Evolutionary conservation across 2,797 vertebrate species (phyloP).

Genomic region (Paratrypauchen microcephalus): DNA sequence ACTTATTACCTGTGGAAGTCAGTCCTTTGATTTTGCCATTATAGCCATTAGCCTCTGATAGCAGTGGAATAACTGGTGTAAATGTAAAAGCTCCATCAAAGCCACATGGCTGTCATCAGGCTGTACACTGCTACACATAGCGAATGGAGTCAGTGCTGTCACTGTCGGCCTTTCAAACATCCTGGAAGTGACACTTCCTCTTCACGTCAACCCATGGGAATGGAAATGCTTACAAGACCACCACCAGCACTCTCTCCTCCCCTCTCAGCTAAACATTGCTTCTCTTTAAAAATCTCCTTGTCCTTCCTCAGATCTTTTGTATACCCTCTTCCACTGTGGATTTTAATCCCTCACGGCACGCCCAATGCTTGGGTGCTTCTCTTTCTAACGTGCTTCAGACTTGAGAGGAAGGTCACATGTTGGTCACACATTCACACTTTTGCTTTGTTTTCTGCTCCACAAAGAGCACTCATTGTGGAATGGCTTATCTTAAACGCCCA

Average conservation of each 20-base stretch:
- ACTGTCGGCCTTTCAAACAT: constrained; percentile 25
- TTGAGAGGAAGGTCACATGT: constrained; percentile 72
- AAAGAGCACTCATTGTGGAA: constrained; percentile 25
- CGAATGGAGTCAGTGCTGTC: constrained; percentile 20
- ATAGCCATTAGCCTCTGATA: background rate
- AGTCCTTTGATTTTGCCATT: constrained; percentile 3
- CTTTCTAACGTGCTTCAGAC: constrained; percentile 56
- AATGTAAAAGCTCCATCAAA: background rate
- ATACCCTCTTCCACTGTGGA: constrained; percentile 48
- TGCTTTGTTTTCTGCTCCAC: constrained; percentile 33
- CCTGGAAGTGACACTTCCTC: constrained; percentile 67
- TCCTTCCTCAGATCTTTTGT: constrained; percentile 61
- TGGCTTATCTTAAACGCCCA: constrained; percentile 10
- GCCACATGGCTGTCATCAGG: constrained; percentile 4
- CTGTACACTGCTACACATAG: background rate
- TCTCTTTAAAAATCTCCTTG: constrained; percentile 49
- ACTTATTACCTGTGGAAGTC: background rate
- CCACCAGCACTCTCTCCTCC: constrained; percentile 18
- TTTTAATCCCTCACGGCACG: constrained; percentile 66
- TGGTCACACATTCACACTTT: constrained; percentile 56
- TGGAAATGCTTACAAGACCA: constrained; percentile 32
- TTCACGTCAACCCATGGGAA: constrained; percentile 39
- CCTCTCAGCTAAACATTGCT: constrained; percentile 12
- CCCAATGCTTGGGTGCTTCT: constrained; percentile 55
- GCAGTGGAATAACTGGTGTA: background rate